Conservation (phyloP, 2,797 vertebrate species). For the Falco rusticolus region DNA sequence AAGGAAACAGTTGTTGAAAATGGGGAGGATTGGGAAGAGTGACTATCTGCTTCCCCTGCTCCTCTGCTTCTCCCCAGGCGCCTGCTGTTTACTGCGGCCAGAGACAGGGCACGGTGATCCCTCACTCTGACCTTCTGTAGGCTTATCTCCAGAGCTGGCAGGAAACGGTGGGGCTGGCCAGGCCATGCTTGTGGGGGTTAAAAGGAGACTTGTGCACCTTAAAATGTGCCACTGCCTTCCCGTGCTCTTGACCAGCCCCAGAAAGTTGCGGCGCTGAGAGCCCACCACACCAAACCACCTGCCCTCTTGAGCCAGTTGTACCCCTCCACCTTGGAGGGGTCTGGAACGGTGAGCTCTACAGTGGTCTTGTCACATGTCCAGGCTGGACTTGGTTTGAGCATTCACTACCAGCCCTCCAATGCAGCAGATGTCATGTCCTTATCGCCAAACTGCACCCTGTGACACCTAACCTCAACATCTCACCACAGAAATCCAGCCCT, state of each 20-base stretch:
- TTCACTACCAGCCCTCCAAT: not conserved
- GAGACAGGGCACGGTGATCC: not conserved
- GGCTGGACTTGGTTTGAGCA: not conserved
- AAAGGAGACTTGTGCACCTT: not conserved
- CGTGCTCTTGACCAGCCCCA: not conserved
- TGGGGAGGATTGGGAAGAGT: not conserved
- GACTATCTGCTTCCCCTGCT: not conserved
- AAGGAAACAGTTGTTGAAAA: not conserved
- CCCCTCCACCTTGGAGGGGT: not conserved
- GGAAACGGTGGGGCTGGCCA: not conserved
- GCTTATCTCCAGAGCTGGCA: constrained; percentile 30
- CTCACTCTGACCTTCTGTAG: not conserved
- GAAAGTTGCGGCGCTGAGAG: not conserved
- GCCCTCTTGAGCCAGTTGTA: not conserved
- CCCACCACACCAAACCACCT: not conserved
- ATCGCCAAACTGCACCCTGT: constrained; percentile 21
- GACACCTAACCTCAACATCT: constrained; percentile 64
- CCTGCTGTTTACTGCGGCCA: not conserved
- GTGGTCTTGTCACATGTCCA: not conserved
- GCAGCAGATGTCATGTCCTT: not conserved
- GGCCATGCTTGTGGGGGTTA: not conserved
- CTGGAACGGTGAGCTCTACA: not conserved
- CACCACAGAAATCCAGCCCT: constrained; percentile 64
- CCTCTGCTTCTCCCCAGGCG: not conserved
- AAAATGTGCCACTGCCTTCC: fast-evolving